Percentiles rank a stretch among this genome's conserved stretches.
Conservation (phyloP, 2,113 vertebrate genomes). For the Mormoops blainvillei region DNA sequence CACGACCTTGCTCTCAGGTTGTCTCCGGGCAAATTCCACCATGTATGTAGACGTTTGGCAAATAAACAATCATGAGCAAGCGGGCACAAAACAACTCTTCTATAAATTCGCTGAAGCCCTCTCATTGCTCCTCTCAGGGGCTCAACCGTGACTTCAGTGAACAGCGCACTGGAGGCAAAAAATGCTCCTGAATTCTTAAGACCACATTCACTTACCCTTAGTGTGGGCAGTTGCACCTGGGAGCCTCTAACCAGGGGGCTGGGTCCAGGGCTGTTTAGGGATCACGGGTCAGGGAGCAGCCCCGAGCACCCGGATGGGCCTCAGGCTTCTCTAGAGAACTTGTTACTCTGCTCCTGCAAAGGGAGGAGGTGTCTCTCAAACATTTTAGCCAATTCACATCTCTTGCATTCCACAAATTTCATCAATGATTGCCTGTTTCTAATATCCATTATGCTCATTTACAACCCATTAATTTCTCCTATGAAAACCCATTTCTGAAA, state of each 20-base stretch:
- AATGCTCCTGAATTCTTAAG: neutral
- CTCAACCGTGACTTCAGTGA: neutral
- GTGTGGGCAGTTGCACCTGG: neutral
- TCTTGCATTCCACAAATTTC: conserved; percentile 18
- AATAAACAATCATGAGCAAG: neutral
- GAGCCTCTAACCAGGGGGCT: neutral
- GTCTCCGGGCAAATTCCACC: neutral
- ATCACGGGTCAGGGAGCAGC: neutral
- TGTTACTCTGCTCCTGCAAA: neutral
- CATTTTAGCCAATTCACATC: neutral
- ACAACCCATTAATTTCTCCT: conserved; percentile 61
- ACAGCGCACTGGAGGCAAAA: neutral
- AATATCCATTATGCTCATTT: conserved; percentile 60
- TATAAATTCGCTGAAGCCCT: neutral
- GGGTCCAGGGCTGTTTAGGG: neutral
- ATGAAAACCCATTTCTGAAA: conserved; percentile 65
- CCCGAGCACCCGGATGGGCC: neutral
- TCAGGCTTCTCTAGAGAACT: neutral
- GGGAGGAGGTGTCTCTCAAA: neutral
- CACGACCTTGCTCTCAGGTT: neutral
- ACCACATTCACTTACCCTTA: neutral
- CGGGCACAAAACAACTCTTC: neutral
- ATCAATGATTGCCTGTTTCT: conserved; percentile 50
- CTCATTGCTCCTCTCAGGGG: neutral
- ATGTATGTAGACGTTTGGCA: neutral